Evolutionary conservation across 2,888 invertebrate species (phyloP).

Genomic region (Teinopalpus imperialis): DNA sequence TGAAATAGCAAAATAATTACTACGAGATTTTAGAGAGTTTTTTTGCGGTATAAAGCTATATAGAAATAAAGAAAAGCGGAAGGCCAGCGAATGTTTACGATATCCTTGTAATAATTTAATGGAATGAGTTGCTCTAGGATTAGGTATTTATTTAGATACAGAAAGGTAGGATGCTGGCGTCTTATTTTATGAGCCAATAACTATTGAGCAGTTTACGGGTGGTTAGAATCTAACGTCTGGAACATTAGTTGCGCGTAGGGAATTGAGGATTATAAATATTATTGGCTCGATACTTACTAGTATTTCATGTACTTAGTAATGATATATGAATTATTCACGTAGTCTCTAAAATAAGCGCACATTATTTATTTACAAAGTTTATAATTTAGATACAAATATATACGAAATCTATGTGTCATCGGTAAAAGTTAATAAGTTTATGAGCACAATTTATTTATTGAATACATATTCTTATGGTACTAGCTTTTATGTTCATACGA

Average conservation of each 20-base stretch:
- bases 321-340: too few species aligned
- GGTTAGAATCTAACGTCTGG: constrained; percentile 18
- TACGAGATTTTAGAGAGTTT: too few species aligned
- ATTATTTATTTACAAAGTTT: too few species aligned
- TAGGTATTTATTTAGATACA: constrained; percentile 67
- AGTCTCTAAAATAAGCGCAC: too few species aligned
- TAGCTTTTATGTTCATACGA: too few species aligned
- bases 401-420: too few species aligned
- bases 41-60: constrained; percentile 49
- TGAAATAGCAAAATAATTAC: too few species aligned
- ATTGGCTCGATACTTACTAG: not conserved
- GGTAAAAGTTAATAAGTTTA: too few species aligned
- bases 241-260: constrained; percentile 17
- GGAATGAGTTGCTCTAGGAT: constrained; percentile 45
- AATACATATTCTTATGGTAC: too few species aligned
- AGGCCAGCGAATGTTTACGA: constrained; percentile 61
- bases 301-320: too few species aligned
- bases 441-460: too few species aligned
- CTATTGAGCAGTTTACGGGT: constrained; percentile 27
- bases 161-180: constrained; percentile 28
- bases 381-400: too few species aligned
- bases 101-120: constrained; percentile 70
- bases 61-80: constrained; percentile 70
- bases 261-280: constrained; percentile 12
- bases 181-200: constrained; percentile 22